Evolutionary conservation across 2,797 vertebrate genomes (phyloP).

Genomic region (Podargus strigoides): DNA sequence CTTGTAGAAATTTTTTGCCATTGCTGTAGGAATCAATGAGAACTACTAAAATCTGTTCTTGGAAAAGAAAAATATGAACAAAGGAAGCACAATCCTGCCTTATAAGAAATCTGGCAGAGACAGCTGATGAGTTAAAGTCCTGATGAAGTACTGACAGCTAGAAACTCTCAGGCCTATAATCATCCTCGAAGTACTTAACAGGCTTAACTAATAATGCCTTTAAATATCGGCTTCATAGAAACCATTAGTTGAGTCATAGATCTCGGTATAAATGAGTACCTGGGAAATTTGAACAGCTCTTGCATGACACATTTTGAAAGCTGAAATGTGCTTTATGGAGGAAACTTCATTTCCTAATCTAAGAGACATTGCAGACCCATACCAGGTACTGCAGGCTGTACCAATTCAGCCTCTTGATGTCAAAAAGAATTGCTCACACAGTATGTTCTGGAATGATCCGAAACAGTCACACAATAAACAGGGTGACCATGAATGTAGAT

Average conservation of each 20-base stretch:
- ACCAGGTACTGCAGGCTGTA: background rate
- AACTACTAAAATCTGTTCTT: background rate
- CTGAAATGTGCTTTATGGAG: background rate
- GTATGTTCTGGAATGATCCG: background rate
- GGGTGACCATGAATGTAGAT: background rate
- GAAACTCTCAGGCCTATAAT: background rate
- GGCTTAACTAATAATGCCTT: background rate
- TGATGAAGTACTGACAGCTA: background rate
- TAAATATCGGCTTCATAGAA: background rate
- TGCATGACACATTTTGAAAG: background rate
- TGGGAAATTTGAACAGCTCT: background rate
- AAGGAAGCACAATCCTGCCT: background rate
- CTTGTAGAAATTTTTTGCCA: background rate
- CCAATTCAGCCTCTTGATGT: background rate
- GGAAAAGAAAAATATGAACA: background rate
- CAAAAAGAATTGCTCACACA: background rate
- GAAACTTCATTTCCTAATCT: background rate
- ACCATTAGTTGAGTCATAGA: background rate
- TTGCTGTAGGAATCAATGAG: background rate
- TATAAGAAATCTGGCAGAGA: background rate
- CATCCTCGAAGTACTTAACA: background rate
- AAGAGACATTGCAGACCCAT: background rate
- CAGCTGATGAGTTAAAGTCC: background rate
- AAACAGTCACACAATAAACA: background rate
- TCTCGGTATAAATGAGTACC: background rate